Evolutionary conservation across 2,888 invertebrate genomes (phyloP).

Genomic region (Rotaria socialis): DNA sequence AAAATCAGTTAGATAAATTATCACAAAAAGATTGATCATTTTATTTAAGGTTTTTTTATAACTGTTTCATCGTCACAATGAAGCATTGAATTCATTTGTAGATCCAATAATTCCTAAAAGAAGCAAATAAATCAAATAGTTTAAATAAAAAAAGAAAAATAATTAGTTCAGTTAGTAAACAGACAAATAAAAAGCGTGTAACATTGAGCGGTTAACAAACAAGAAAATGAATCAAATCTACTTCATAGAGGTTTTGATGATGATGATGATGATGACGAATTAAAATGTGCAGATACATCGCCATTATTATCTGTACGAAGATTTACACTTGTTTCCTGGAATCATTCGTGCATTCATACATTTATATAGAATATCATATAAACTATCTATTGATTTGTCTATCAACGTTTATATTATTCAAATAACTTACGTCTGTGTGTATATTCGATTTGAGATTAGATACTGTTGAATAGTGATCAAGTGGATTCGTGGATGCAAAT

Average conservation of each 20-base stretch:
- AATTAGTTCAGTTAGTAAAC: too few species aligned
- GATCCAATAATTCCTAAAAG: background rate
- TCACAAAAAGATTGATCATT: background rate
- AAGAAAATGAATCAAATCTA: background rate
- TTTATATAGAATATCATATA: background rate
- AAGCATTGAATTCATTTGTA: background rate
- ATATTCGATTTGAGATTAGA: background rate
- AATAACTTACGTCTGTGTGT: background rate
- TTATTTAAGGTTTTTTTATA: background rate
- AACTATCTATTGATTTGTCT: background rate
- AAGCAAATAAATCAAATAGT: background rate
- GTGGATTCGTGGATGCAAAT: background rate
- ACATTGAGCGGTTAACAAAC: background rate
- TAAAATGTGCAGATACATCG: background rate
- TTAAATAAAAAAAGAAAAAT: background rate
- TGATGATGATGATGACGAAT: background rate
- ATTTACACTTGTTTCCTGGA: background rate
- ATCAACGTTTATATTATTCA: background rate
- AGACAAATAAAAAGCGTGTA: background rate
- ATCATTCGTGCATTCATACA: background rate
- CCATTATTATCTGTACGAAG: constrained; percentile 1
- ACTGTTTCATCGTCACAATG: background rate
- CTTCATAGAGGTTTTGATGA: background rate
- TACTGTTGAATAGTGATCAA: background rate
- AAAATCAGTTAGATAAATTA: background rate